Evolutionary conservation across 2,113 vertebrate genomes (phyloP), one percentile per base, ranked within the genome.

Genomic region (Kryptolebias marmoratus): DNA sequence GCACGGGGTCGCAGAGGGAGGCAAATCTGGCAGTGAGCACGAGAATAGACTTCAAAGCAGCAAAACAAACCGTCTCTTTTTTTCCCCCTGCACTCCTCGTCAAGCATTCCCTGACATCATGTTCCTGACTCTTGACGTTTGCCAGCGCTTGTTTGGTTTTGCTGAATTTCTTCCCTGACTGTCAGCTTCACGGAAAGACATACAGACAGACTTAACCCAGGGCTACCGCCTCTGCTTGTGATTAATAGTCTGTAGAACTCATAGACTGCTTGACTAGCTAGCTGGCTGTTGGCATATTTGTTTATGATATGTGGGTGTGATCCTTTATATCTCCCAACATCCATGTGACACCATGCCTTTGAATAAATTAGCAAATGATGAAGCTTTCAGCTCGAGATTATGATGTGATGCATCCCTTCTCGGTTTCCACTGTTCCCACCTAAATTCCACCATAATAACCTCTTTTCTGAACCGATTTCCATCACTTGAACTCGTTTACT

Each of bases 201-300:
- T 50, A 80, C 59, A 73, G 70, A 82, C 64, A 80, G 83, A 83
- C 77, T 49, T 76, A 72, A 84, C 87, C 89, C 77, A 61, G 73
- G 87, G 89, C 88, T 77, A 69, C 87, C 82, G 87, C 86, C 88
- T 88, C 90, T 87, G 80, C 81, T 50, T 84, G 79, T 80, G 82
- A 87, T 88, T 87, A 84, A 86, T 77, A 73, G 79, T 82, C 84
- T 72, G 64, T 64, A 84, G 77, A 87, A 64, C 73, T 86, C 71
- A 30, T 81, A 77, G 73, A 67, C 79, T 83, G 87, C 64, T 69
- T 82, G 73, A 57, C 76, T 65, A 56, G 68, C 74, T 81, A 72
- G 82, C 79, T 63, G 69, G 60, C 85, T 87, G 82, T 84, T 65
- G 75, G 86, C 79, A 78, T 80, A 86, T 87, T 89, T 89, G 77